Conservation (phyloP, 2,797 vertebrate genomes). For the Mus spretus region DNA sequence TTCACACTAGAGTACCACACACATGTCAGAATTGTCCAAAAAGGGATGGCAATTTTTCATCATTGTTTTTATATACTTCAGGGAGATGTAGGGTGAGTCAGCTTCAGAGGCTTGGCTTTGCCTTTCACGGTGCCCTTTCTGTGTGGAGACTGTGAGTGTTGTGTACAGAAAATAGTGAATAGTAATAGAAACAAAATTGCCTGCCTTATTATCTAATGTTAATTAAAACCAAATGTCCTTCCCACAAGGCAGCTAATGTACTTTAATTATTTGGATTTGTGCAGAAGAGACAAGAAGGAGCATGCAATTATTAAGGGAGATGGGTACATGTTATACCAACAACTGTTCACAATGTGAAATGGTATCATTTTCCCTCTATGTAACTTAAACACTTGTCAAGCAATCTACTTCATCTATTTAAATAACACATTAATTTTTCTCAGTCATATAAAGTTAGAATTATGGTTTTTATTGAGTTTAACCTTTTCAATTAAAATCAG, state of each 20-base stretch:
- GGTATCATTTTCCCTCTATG: constrained; percentile 37
- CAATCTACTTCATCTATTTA: constrained; percentile 38
- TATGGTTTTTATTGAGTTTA: constrained; percentile 50
- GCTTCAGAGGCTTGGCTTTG: not conserved
- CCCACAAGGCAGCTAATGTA: constrained; percentile 71
- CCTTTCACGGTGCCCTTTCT: not conserved
- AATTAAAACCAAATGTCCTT: constrained; percentile 81
- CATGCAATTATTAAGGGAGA: constrained; percentile 69
- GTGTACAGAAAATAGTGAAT: constrained; percentile 44
- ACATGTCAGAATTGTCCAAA: not conserved
- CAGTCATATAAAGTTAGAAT: constrained; percentile 39
- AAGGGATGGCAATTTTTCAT: not conserved
- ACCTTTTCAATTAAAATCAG: constrained; percentile 21
- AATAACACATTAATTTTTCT: constrained; percentile 25
- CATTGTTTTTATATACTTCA: not conserved
- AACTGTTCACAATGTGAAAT: constrained; percentile 63
- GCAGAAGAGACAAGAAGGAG: constrained; percentile 73
- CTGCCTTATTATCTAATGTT: constrained; percentile 78
- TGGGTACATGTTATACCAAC: constrained; percentile 65
- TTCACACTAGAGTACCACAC: not conserved
- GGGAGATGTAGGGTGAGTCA: not conserved
- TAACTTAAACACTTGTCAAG: constrained; percentile 68
- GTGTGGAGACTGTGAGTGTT: not conserved
- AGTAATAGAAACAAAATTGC: constrained; percentile 64
- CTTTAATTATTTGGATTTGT: constrained; percentile 76